phyloP scores from a whole-genome alignment of 2,888 invertebrate genomes.

The Lepetodrilus schrolli region DNA sequence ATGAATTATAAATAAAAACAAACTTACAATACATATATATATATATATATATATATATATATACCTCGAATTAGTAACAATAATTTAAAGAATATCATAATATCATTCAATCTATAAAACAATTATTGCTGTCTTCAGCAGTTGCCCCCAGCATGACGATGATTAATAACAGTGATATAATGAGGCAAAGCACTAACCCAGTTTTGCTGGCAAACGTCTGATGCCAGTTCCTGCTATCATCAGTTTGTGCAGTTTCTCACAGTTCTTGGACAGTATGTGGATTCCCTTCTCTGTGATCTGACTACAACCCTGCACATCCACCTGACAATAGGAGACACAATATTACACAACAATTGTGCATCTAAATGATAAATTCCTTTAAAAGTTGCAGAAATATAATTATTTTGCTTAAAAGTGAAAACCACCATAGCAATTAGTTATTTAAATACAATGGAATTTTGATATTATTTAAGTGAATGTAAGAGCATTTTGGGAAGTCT shows the following conservation, averaged over 20 bases:
- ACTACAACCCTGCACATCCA: constrained; percentile 52
- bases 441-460: not conserved
- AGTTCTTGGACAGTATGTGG: constrained; percentile 33
- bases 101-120: too few species aligned
- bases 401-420: not conserved
- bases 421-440: too few species aligned
- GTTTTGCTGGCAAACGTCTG: constrained; percentile 38
- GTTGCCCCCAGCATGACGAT: too few species aligned
- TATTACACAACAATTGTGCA: not conserved
- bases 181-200: constrained; percentile 37
- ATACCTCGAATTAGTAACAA: too few species aligned
- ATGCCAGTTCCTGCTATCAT: constrained; percentile 35
- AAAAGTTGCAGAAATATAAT: not conserved
- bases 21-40: too few species aligned
- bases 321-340: constrained; percentile 38
- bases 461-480: too few species aligned
- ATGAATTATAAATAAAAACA: too few species aligned
- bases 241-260: constrained; percentile 35
- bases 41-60: too few species aligned
- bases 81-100: too few species aligned
- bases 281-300: constrained; percentile 59
- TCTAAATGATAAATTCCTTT: not conserved
- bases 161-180: too few species aligned
- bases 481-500: too few species aligned
- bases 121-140: too few species aligned